Base-by-base conservation (phyloP, 1,140 invertebrate species). In the Philopotamus ludificatus region DNA sequence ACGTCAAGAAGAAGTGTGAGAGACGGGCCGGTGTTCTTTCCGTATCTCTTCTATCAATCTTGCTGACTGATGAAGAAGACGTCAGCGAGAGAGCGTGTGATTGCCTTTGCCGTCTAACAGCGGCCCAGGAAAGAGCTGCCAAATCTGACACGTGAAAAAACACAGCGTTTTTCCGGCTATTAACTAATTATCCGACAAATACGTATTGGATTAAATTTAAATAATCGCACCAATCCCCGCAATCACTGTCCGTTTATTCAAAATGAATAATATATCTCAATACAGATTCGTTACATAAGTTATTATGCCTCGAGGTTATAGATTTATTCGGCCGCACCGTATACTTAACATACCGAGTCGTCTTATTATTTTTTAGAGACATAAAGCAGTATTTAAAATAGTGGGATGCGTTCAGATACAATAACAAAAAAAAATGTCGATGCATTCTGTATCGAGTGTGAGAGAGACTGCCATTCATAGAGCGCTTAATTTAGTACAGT, bases 401-500 rank as follows among this genome's bases (percentile, higher is more conserved):
- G 15, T 45, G 15, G 4, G 44, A 12, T 7, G n/a, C 4, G 20
- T 45, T 49, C 18, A 1, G 10, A 20, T 49, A 2, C 23, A 2
- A 10, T 7, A 49, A 49, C 10, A 21, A 49, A 49, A 21, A 21
- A 2, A 49, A 1, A 4, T 49, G 10, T 49, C 8, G 10, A 21
- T 18, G 45, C 1, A 9, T 1, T 49, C 23, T 4, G 1, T 2
- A 9, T 21, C 23, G 45, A 49, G 41, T 44, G 41, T 18, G 41
- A 44, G 41, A 3, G 41, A 44, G 41, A 44, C 41, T 26, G 28
- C 20, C 47, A 50, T 50, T 50, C 47, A 50, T 50, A 10, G 47
- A 18, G n/a, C 15, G 21, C 54, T 57, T 57, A 57, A 57, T 57
- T 57, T 42, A 28, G n/a, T 57, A 39, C 54, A 57, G 54, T 34